Evolutionary conservation across 2,797 vertebrate genomes (phyloP).

Genomic region (Danio tinwini): DNA sequence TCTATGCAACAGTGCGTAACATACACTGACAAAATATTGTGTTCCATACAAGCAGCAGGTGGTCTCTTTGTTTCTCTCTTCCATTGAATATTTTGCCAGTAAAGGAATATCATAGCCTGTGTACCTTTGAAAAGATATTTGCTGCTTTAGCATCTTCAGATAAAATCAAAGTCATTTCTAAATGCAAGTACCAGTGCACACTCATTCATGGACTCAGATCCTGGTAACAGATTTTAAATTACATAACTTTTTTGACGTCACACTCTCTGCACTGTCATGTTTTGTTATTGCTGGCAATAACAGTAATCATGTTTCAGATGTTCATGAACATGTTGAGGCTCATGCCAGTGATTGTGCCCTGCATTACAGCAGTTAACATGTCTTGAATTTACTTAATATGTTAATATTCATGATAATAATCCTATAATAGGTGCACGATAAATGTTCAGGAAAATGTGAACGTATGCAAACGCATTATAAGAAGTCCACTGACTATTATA

Average conservation of each 20-base stretch:
- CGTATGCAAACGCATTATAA: too few relatives aligned
- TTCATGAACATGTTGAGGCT: constrained; percentile 35
- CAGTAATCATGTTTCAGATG: constrained; percentile 23
- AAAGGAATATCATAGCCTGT: neutral
- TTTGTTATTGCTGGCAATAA: neutral
- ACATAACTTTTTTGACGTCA: constrained; percentile 15
- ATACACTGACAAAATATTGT: neutral
- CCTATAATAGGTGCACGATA: neutral
- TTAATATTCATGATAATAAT: neutral
- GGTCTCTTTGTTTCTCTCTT: constrained; percentile 7
- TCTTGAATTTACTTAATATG: neutral
- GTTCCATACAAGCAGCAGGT: neutral
- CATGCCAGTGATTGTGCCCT: neutral
- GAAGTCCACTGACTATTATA: too few relatives aligned
- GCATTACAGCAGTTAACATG: constrained; percentile 14
- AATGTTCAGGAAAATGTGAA: neutral
- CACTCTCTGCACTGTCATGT: neutral
- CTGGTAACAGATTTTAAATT: constrained; percentile 1
- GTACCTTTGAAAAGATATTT: neutral
- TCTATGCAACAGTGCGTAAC: neutral
- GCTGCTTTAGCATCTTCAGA: constrained; percentile 1
- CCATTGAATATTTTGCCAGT: neutral
- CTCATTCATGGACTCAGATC: neutral
- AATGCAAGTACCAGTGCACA: neutral
- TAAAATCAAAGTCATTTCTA: neutral